Evolutionary conservation across 2,797 vertebrate genomes (phyloP).

Genomic region (Pseudomugil gertrudae): DNA sequence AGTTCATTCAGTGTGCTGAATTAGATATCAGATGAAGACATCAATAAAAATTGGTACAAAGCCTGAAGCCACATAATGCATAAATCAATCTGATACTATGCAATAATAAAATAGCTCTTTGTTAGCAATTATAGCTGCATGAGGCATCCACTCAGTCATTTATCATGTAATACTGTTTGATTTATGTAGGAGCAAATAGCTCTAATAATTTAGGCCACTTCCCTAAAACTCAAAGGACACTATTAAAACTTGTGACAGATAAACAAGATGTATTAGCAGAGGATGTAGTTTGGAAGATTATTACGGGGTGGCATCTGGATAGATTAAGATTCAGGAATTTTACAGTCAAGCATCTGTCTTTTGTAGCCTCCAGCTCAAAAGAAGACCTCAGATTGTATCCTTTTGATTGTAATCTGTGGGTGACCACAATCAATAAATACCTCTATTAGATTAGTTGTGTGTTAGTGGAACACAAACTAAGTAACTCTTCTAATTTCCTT

Average conservation of each 20-base stretch:
- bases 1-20: conserved; percentile 67
- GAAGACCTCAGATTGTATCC: conserved; percentile 40
- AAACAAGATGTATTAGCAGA: conserved; percentile 46
- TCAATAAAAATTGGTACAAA: conserved; percentile 69
- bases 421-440: conserved; percentile 61
- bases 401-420: conserved; percentile 64
- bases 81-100: conserved; percentile 68
- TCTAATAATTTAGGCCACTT: conserved; percentile 57
- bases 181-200: conserved; percentile 63
- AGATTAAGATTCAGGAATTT: conserved; percentile 36
- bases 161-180: conserved; percentile 63
- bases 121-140: conserved; percentile 54
- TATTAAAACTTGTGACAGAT: conserved; percentile 38
- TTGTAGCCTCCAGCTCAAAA: conserved; percentile 27
- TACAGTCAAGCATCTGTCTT: conserved; percentile 51
- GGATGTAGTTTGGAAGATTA: not conserved
- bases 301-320: conserved; percentile 36
- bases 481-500: too few relatives aligned
- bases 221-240: conserved; percentile 33
- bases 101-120: conserved; percentile 39
- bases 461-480: conserved; percentile 61
- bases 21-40: conserved; percentile 73
- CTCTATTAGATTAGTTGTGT: too few relatives aligned
- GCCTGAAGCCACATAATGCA: conserved; percentile 63
- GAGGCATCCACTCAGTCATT: conserved; percentile 53